These are phyloP conservation scores for Drosophila parabipectinata DNA, from an alignment of 1,140 invertebrate species.

Conservation along the genomic window DNA sequence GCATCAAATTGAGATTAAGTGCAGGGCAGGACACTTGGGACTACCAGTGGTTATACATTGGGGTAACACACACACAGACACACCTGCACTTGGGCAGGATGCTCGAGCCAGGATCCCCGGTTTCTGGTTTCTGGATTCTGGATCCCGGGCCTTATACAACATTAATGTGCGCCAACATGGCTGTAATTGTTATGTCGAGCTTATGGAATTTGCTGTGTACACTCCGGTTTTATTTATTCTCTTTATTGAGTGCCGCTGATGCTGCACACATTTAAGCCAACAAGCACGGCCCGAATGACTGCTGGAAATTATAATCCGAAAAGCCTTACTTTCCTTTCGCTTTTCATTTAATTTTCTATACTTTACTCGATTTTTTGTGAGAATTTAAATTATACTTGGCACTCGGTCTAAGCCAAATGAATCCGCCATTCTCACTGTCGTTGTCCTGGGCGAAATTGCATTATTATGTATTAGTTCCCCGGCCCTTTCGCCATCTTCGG, in stretches of 20 bases:
- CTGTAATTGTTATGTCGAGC: slow-evolving; percentile 47
- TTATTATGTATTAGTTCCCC: slow-evolving; percentile 70
- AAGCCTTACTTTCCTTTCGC: not conserved
- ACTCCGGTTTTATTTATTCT: slow-evolving; percentile 37
- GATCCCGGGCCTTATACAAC: slow-evolving; percentile 31
- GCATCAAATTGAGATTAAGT: slow-evolving; percentile 75
- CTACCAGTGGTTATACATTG: slow-evolving; percentile 31
- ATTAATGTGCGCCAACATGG: slow-evolving; percentile 45
- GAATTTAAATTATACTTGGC: slow-evolving; percentile 34
- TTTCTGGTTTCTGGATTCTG: slow-evolving; percentile 1
- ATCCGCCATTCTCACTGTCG: slow-evolving; percentile 49
- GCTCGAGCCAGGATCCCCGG: not conserved
- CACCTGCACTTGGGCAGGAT: slow-evolving; percentile 7
- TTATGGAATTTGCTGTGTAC: slow-evolving; percentile 38
- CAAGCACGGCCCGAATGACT: slow-evolving; percentile 2
- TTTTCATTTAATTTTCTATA: slow-evolving; percentile 11
- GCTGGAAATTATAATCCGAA: slow-evolving; percentile 38
- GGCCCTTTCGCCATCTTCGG: not conserved
- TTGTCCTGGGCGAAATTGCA: slow-evolving; percentile 70
- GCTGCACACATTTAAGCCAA: slow-evolving; percentile 5
- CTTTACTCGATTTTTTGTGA: not conserved
- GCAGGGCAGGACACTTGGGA: slow-evolving; percentile 51
- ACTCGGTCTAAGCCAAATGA: slow-evolving; percentile 68
- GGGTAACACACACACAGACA: slow-evolving; percentile 10
- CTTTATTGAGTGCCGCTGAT: slow-evolving; percentile 39